Base-by-base conservation (phyloP, 1,140 invertebrate species). In the Bombus sibiricus region DNA sequence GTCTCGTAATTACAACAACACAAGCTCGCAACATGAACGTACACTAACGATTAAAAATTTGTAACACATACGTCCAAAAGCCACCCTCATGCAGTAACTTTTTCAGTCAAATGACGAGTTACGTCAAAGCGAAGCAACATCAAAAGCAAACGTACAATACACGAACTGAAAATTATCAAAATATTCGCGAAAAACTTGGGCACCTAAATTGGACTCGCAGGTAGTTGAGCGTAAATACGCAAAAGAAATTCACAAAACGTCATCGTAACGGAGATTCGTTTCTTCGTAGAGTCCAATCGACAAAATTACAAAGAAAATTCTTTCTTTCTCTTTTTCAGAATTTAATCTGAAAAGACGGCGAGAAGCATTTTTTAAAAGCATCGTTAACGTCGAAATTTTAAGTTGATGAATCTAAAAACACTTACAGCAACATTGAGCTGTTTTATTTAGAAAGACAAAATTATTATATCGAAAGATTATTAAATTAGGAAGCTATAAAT, bases 61-160 rank as follows among this genome's bases (percentile, higher is more conserved):
- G 32, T 6, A 39, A 22, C 22, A 64, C 34, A 53, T 3, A 53
- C 41, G 64, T n/a, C 3, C 28, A n/a, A 57, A 71, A 41, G 32
- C 66, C 5, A 28, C 13, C 2, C 8, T 32, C 79, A 8, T 32
- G 41, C 66, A 39, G 28, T 1, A 25, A 25, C 34, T 37, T n/a
- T 39, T 28, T 59, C 34, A 28, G 74, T 39, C 34, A 18, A 59
- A 57, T 34, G 34, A n/a, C 41, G 66, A 41, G 12, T 8, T 53
- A 53, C 47, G 47, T 71, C 47, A 39, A 81, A 72, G 68, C 68
- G 47, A 39, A 71, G 34, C 79, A 72, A 71, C 66, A 25, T 81
- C 43, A 34, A 81, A 72, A 81, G 47, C 66, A 34, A 57, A 10
- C 43, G 18, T 53, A 53, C 47, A 53, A 34, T 39, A 39, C 18